These are phyloP conservation scores for Pelobates fuscus DNA, from an alignment of 2,113 vertebrate genomes.

Conservation along the genomic window DNA sequence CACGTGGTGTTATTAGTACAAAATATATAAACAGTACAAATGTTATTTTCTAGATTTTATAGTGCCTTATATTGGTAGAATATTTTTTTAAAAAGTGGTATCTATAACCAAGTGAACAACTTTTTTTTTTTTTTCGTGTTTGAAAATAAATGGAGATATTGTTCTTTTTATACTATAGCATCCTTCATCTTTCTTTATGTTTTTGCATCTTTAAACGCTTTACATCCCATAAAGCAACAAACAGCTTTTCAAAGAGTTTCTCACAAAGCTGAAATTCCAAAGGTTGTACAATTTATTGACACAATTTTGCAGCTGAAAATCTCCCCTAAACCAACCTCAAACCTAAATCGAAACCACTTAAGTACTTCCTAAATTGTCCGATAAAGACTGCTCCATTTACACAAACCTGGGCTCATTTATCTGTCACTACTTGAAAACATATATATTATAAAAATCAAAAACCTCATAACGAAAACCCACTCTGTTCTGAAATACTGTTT, in stretches of 20 bases:
- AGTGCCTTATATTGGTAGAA: too few species aligned
- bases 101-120: too few species aligned
- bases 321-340: not conserved
- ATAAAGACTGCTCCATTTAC: not conserved
- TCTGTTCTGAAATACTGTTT: not conserved
- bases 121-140: not conserved
- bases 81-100: too few species aligned
- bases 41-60: too few species aligned
- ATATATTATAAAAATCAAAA: not conserved
- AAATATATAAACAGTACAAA: too few species aligned
- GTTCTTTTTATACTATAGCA: not conserved
- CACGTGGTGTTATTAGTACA: too few species aligned
- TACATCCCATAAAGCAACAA: too few species aligned
- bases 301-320: not conserved
- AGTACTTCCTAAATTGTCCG: not conserved
- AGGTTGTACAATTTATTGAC: not conserved
- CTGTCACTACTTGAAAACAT: not conserved
- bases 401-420: not conserved
- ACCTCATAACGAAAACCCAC: not conserved
- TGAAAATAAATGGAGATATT: too few species aligned
- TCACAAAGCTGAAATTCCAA: not conserved
- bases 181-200: not conserved
- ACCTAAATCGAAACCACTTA: not conserved
- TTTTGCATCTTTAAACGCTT: not conserved
- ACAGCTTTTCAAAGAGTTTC: too few species aligned